Evolutionary conservation across 2,888 invertebrate genomes (phyloP), one percentile per base, ranked within the genome.

Genomic region (Lathronympha strigana): DNA sequence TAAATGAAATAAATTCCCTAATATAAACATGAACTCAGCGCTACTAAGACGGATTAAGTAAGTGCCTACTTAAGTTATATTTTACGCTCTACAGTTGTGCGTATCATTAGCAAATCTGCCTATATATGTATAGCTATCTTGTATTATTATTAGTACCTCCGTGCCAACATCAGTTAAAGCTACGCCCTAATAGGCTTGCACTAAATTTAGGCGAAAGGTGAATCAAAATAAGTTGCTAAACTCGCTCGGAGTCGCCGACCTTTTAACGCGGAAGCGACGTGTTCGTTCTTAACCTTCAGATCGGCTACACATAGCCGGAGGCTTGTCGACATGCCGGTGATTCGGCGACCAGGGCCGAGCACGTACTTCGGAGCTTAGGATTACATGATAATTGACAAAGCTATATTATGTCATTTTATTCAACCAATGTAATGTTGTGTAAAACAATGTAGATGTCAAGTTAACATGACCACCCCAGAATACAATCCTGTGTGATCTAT

Each of bases 221-320:
- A 45, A 57, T 67, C 63, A 55, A 63, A 47, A 54, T 60, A 67
- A 61, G 55, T 63, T 49, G 55, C 55, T 58, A 67, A 61, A 68
- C 68, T 67, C 63, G 51, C 55, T 57, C 43, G 40, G 58, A 77
- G 73, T 71, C 76, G 78, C 74, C 80, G 79, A 84, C 84, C 81
- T 82, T 82, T 78, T 75, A 67, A 79, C 76, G 76, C 82, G 86
- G 86, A 86, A 86, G 71, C 70, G 67, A 60, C 67, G 69, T 71
- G 69, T 51, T 13, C 63, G 73, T 63, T 71, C 74, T 72, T 78
- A 83, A 78, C 84, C 86, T 86, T 85, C 81, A 57, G 31, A 47
- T 19, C 21, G 40, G 45, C n/a, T n/a, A n/a, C n/a, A n/a, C n/a
- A n/a, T 11, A 21, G 62, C 28, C 62, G 25, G 47, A 45, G 47